Percentiles rank a stretch among this genome's conserved stretches.
phyloP scores from a whole-genome alignment of 2,888 invertebrate species.

The Nymphalis c-album region DNA sequence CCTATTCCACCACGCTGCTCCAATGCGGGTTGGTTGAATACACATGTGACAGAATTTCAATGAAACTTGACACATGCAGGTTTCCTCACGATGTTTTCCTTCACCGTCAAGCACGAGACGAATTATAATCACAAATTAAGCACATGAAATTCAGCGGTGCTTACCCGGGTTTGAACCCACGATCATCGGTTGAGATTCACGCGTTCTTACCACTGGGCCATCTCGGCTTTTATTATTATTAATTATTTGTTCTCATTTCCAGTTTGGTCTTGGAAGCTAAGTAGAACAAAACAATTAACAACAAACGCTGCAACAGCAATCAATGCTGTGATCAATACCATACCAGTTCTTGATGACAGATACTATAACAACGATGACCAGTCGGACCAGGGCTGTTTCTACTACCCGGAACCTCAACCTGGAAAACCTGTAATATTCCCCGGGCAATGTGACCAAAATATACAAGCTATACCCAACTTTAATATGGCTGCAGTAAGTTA shows the following conservation, averaged over 20 bases:
- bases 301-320: slow-evolving; percentile 43
- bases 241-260: not conserved
- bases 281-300: slow-evolving; percentile 49
- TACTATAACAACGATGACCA: slow-evolving; percentile 51
- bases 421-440: slow-evolving; percentile 39
- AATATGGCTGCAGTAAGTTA: slow-evolving; percentile 33
- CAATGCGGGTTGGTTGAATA: too few species aligned
- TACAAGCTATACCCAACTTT: slow-evolving; percentile 43
- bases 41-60: too few species aligned
- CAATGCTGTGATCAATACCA: slow-evolving; percentile 42
- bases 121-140: too few species aligned
- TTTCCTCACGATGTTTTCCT: too few species aligned
- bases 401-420: slow-evolving; percentile 49
- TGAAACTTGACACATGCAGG: too few species aligned
- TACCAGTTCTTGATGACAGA: slow-evolving; percentile 51
- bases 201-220: too few species aligned
- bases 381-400: slow-evolving; percentile 51
- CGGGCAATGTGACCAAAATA: slow-evolving; percentile 52
- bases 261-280: slow-evolving; percentile 44
- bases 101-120: too few species aligned
- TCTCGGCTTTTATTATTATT: too few species aligned
- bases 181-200: too few species aligned
- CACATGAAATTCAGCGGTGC: too few species aligned
- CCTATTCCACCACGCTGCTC: too few species aligned
- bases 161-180: too few species aligned